Evolutionary conservation across 2,888 invertebrate species (phyloP), one percentile per base, ranked within the genome.

Genomic region (Trissonchulus latispiculum): DNA sequence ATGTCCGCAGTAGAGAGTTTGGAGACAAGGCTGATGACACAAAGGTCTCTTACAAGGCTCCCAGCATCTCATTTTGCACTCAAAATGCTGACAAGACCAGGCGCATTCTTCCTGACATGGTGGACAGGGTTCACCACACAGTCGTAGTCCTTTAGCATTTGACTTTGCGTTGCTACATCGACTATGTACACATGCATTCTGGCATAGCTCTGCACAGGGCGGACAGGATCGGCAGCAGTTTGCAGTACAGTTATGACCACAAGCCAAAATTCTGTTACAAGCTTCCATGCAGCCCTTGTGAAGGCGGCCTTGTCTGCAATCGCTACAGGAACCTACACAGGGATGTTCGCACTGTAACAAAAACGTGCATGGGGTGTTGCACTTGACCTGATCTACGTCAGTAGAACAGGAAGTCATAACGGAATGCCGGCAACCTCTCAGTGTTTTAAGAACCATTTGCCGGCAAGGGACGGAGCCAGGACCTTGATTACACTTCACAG

Each of bases 201-300:
- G 72, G 79, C 87, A 87, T 0, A 70, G 72, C 80, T 86, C 85
- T 85, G 72, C 61, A 74, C 83, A 83, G 0, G 81, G 80, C 2
- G 81, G 78, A 72, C 83, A 83, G 2, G 76, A 71, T 23, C 76
- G 71, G 2, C 79, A 77, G 72, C 83, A 83, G 23, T 77, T 78
- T 32, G 76, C 72, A 1, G 75, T 75, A 74, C 83, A 83, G 2
- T 76, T 75, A 74, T 90, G 89, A 36, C 88, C 88, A 81, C 90
- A 90, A 69, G 90, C 86, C 75, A 89, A 85, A 23, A 80, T 77
- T 71, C 85, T 85, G 2, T 85, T 84, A 82, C 90, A 90, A 29
- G 83, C 82, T 77, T 87, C 84, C 37, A 77, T 76, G 81, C 90
- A 90, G 32, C 86, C 83, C 73, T 78, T 79, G 81, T 90, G 90